These are phyloP conservation scores for Lycodopsis pacificus DNA, from an alignment of 2,797 vertebrate species.

Conservation along the genomic window DNA sequence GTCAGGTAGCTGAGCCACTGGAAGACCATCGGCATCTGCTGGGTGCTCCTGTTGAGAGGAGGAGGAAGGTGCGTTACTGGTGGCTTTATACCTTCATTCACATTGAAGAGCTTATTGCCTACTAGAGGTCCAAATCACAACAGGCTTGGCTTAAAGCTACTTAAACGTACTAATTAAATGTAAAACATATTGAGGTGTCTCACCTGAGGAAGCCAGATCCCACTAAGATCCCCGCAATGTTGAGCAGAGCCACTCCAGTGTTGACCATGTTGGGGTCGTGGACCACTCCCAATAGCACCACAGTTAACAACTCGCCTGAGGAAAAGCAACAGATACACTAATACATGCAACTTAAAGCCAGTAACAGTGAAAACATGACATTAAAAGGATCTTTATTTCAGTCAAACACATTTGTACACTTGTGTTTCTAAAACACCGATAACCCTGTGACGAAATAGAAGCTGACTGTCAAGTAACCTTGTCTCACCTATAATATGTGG, in stretches of 20 bases:
- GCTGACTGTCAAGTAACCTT: not conserved
- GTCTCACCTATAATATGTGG: slow-evolving; percentile 90
- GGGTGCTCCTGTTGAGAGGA: slow-evolving; percentile 81
- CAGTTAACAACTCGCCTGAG: slow-evolving; percentile 89
- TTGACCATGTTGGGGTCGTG: slow-evolving; percentile 94
- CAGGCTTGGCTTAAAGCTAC: not conserved
- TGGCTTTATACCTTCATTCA: not conserved
- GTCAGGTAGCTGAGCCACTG: slow-evolving; percentile 93
- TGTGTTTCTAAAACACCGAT: no score
- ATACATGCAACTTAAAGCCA: not conserved
- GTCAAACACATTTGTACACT: not conserved
- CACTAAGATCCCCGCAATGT: slow-evolving; percentile 89
- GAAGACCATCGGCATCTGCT: slow-evolving; percentile 92
- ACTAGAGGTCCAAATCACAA: not conserved
- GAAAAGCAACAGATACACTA: not conserved
- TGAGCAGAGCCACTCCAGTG: slow-evolving; percentile 90
- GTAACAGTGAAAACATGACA: not conserved
- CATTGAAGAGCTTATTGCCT: not conserved
- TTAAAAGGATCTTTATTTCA: not conserved
- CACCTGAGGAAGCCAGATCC: slow-evolving; percentile 95
- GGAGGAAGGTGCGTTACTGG: not conserved
- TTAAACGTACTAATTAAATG: not conserved
- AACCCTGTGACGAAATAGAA: not conserved
- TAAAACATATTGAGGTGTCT: slow-evolving; percentile 7
- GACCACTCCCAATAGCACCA: slow-evolving; percentile 90